Evolutionary conservation across 2,797 vertebrate genomes (phyloP).

Genomic region (Anabacerthia variegaticeps): DNA sequence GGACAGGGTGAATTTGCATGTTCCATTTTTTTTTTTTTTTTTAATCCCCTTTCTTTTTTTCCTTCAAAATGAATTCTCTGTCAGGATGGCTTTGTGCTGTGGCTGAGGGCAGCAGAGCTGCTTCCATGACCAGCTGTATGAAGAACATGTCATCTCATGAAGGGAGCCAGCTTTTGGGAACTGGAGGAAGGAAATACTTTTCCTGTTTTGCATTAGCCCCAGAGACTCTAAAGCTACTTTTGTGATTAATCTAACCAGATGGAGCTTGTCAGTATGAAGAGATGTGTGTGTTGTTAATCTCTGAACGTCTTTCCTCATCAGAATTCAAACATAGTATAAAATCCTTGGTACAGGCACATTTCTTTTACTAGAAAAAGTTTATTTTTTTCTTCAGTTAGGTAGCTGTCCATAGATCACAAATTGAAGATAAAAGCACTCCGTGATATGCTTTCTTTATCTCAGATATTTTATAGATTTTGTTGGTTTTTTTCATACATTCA

Average conservation of each 20-base stretch:
- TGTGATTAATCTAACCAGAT: neutral
- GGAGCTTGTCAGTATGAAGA: neutral
- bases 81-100: neutral
- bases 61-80: neutral
- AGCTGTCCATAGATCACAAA: neutral
- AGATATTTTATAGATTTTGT: neutral
- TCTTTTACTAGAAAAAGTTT: neutral
- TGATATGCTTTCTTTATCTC: neutral
- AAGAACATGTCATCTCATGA: neutral
- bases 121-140: neutral
- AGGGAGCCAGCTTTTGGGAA: neutral
- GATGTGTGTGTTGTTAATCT: neutral
- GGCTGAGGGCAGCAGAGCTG: neutral
- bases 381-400: neutral
- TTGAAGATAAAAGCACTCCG: neutral
- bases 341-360: neutral
- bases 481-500: fast-evolving
- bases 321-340: neutral
- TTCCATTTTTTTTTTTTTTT: neutral
- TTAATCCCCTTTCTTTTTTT: neutral
- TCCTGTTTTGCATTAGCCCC: constrained; percentile 17
- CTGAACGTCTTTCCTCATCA: neutral
- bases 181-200: constrained; percentile 53
- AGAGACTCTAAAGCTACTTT: neutral
- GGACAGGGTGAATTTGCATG: neutral